These are phyloP conservation scores for Pomatorhinus ruficollis DNA, from an alignment of 2,113 vertebrate species.

Conservation along the genomic window DNA sequence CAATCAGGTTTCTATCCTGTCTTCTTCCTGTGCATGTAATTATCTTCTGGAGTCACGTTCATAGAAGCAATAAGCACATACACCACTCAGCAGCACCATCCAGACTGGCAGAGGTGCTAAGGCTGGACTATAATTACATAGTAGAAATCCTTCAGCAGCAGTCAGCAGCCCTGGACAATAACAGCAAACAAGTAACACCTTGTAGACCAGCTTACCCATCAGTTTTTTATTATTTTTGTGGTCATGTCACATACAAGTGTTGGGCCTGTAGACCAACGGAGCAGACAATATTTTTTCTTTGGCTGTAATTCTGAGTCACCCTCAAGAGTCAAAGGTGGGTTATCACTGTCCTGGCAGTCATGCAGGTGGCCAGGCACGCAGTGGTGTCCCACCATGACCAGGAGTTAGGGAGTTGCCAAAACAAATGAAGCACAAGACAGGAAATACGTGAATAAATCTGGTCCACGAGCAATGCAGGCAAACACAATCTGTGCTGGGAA, in stretches of 20 bases:
- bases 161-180: neutral
- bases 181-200: neutral
- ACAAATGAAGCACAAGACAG: neutral
- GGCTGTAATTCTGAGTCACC: neutral
- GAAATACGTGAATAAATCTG: neutral
- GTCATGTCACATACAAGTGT: neutral
- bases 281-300: neutral
- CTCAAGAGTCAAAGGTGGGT: neutral
- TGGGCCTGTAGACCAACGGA: neutral
- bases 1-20: neutral
- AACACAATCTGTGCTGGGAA: neutral
- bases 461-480: neutral
- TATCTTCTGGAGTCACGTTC: neutral
- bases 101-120: neutral
- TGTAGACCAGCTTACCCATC: neutral
- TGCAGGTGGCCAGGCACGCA: rapidly evolving
- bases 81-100: rapidly evolving
- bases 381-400: neutral
- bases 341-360: neutral
- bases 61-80: neutral
- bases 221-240: neutral
- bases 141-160: neutral
- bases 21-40: neutral
- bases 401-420: neutral
- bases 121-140: neutral